Evolutionary conservation across 2,797 vertebrate species (phyloP).

Genomic region (Clarias platycephalus): DNA sequence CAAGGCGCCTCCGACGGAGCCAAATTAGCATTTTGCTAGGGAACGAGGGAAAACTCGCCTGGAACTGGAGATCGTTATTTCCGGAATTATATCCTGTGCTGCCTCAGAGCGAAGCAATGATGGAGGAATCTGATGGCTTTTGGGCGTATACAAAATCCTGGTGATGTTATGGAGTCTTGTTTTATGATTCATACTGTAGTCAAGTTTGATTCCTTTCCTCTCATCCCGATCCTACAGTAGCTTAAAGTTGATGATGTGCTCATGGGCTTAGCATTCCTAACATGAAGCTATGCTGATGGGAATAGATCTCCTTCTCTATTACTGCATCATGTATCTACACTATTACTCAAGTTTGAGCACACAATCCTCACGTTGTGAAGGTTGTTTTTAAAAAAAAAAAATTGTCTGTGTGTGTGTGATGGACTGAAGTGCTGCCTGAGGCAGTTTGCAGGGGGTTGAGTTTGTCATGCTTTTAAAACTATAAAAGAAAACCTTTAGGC

Average conservation of each 20-base stretch:
- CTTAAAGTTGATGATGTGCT: constrained; percentile 31
- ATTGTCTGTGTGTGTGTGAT: neutral
- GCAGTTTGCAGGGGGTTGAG: constrained; percentile 29
- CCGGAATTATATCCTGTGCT: constrained; percentile 31
- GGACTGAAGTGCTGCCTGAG: constrained; percentile 40
- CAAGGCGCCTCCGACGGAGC: constrained; percentile 35
- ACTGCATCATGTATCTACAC: constrained; percentile 33
- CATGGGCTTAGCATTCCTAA: constrained; percentile 20
- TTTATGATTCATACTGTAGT: constrained; percentile 46
- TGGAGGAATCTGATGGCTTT: constrained; percentile 24
- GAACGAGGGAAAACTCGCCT: constrained; percentile 33
- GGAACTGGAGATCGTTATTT: constrained; percentile 55
- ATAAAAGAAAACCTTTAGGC: constrained; percentile 29
- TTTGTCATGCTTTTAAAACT: constrained; percentile 27
- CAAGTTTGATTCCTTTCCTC: constrained; percentile 33
- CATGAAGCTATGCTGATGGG: constrained; percentile 35
- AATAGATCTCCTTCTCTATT: constrained; percentile 21
- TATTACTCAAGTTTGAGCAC: constrained; percentile 31
- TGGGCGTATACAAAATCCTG: constrained; percentile 23
- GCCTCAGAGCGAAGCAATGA: constrained; percentile 53
- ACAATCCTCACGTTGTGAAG: constrained; percentile 15
- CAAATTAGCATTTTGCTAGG: constrained; percentile 50
- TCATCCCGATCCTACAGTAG: constrained; percentile 32
- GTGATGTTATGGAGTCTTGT: constrained; percentile 39
- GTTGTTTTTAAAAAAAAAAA: constrained; percentile 1